A percentile compares a stretch with the other conserved stretches of the same genome.
phyloP scores from a whole-genome alignment of 2,888 invertebrate species.

The Volucella inanis region DNA sequence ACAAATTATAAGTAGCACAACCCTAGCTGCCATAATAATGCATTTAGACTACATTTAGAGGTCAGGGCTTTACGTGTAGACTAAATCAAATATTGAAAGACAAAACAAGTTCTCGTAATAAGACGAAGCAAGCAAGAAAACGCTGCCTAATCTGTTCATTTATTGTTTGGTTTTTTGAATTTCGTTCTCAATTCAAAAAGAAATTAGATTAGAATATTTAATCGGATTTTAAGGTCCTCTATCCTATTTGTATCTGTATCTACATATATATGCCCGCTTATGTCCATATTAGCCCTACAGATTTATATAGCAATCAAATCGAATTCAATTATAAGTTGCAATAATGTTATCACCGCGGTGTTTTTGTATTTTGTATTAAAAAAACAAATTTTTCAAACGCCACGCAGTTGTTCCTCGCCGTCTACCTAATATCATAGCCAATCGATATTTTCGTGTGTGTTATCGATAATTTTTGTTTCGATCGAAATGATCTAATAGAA shows the following conservation, averaged over 20 bases:
- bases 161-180: too few relatives aligned
- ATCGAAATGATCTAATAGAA: conserved; percentile 17
- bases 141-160: too few relatives aligned
- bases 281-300: conserved; percentile 9
- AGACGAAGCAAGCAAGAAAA: too few relatives aligned
- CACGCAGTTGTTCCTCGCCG: background rate
- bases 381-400: conserved; percentile 29
- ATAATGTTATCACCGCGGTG: background rate
- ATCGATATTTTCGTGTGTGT: background rate
- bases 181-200: too few relatives aligned
- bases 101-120: too few relatives aligned
- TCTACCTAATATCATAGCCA: background rate
- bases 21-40: too few relatives aligned
- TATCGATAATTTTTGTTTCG: conserved; percentile 13
- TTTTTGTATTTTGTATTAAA: background rate
- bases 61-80: too few relatives aligned
- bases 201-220: conserved; percentile 17
- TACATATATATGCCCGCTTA: too few relatives aligned
- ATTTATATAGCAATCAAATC: conserved; percentile 10
- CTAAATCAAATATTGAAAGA: too few relatives aligned
- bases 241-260: background rate
- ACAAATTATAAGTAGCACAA: too few relatives aligned
- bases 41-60: too few relatives aligned
- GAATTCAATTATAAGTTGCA: background rate
- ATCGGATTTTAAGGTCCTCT: background rate